These are phyloP conservation scores for Chionis minor DNA, from an alignment of 2,113 vertebrate genomes.

Conservation along the genomic window DNA sequence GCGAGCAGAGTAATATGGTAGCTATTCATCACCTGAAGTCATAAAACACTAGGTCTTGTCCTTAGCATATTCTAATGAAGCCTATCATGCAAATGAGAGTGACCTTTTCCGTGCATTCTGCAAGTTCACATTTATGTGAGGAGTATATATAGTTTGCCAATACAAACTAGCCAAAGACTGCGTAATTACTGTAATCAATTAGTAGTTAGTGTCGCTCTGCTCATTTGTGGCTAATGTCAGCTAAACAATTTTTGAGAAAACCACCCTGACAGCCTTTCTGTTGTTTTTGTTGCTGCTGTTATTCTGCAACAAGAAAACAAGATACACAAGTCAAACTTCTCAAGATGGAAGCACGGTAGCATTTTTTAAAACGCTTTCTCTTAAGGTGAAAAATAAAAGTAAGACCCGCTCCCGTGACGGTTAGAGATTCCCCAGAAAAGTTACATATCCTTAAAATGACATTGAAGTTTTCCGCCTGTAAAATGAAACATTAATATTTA, in stretches of 20 bases:
- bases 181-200: conserved; percentile 98
- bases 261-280: conserved; percentile 70
- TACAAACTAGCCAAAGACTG: conserved; percentile 91
- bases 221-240: conserved; percentile 94
- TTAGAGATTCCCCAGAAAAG: conserved; percentile 71
- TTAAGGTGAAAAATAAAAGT: conserved; percentile 24
- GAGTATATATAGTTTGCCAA: conserved; percentile 89
- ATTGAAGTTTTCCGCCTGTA: conserved; percentile 86
- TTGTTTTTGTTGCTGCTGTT: conserved; percentile 62
- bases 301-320: conserved; percentile 71
- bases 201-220: conserved; percentile 89
- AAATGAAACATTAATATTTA: conserved; percentile 93
- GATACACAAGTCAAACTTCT: conserved; percentile 44
- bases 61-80: conserved; percentile 99
- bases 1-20: conserved; percentile 83
- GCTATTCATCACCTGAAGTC: conserved; percentile 98
- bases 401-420: neutral
- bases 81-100: conserved; percentile 98
- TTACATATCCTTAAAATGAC: conserved; percentile 89
- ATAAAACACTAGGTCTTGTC: conserved; percentile 91
- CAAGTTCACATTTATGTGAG: conserved; percentile 94
- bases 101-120: conserved; percentile 94
- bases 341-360: neutral
- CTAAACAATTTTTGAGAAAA: conserved; percentile 82
- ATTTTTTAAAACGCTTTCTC: neutral